phyloP scores from a whole-genome alignment of 53 echinoderm and acorn worm species.

The Henricia sp. region DNA sequence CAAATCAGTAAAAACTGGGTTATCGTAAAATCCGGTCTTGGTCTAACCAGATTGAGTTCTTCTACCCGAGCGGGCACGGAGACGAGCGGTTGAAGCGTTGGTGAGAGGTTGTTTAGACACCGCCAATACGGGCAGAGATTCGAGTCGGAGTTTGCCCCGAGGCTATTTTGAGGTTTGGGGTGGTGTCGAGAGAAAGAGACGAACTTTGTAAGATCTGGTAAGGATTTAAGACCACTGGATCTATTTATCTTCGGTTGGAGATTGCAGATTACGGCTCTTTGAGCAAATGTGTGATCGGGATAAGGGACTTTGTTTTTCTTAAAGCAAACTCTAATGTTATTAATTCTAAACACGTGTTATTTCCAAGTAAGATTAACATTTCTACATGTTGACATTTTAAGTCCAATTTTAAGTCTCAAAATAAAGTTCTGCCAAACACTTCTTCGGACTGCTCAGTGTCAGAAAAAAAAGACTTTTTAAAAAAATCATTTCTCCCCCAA shows the following conservation, averaged over 20 bases:
- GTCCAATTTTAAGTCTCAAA: too few species aligned
- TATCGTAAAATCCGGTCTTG: slow-evolving; percentile 56
- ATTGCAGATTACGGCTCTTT: slow-evolving; percentile 53
- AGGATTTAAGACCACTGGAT: slow-evolving; percentile 57
- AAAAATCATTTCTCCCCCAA: too few species aligned
- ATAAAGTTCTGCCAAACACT: too few species aligned
- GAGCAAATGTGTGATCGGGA: slow-evolving; percentile 56
- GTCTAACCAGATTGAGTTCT: slow-evolving; percentile 62
- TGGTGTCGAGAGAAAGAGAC: background rate
- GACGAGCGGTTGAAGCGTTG: slow-evolving; percentile 1
- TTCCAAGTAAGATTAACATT: slow-evolving; percentile 32
- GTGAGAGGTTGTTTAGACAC: slow-evolving; percentile 54
- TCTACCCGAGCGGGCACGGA: slow-evolving; percentile 58
- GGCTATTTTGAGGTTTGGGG: background rate
- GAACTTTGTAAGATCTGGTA: slow-evolving; percentile 13
- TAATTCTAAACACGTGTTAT: slow-evolving; percentile 45
- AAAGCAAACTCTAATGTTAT: slow-evolving; percentile 18
- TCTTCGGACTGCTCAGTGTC: too few species aligned
- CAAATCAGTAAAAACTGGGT: slow-evolving; percentile 41
- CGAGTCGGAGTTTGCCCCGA: slow-evolving; percentile 37
- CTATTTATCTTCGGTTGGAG: slow-evolving; percentile 59
- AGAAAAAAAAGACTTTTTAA: too few species aligned
- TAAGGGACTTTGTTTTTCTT: slow-evolving; percentile 39
- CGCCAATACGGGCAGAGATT: slow-evolving; percentile 1
- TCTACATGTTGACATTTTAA: too few species aligned